Evolutionary conservation across 2,113 vertebrate species (phyloP).

Genomic region (Mesitornis unicolor): DNA sequence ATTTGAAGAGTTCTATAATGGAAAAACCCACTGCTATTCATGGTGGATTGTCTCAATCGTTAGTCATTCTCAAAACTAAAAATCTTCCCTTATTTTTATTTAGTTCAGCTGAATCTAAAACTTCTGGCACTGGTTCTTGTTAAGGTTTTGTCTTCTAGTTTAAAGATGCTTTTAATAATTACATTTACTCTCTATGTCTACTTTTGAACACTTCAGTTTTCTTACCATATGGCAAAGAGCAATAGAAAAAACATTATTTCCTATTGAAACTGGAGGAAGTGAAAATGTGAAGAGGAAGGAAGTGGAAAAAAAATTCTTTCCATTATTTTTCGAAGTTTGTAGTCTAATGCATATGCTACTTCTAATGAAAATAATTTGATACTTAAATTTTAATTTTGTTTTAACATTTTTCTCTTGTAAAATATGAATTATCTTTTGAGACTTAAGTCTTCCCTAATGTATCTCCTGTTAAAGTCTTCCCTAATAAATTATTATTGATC

Average conservation of each 20-base stretch:
- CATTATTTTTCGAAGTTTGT: neutral
- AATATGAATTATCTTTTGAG: neutral
- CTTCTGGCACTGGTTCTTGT: accelerated
- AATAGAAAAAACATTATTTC: neutral
- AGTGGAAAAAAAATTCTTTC: neutral
- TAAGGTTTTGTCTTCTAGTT: neutral
- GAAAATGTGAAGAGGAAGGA: neutral
- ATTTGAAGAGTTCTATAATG: neutral
- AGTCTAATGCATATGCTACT: neutral
- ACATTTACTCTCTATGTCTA: accelerated
- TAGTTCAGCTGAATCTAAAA: neutral
- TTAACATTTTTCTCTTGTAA: neutral
- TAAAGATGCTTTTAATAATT: neutral
- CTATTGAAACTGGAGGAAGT: neutral
- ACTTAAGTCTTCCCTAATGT: neutral
- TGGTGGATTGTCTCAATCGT: neutral
- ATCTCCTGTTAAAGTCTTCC: neutral
- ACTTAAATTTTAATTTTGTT: neutral
- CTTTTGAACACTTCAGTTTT: neutral
- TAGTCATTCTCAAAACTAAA: neutral
- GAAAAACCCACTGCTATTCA: neutral
- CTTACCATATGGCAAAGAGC: neutral
- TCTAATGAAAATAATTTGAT: neutral
- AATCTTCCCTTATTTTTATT: neutral
- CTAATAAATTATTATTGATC: neutral